Conservation (phyloP, 2,113 vertebrate genomes). For the human (Homo sapiens) region GRCh38 chr20:59248501-59249000, state of each 20-base stretch:
- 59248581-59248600: slow-evolving; percentile 51
- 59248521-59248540: slow-evolving; percentile 45
- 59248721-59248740: not conserved
- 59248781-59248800: not conserved
- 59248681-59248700: slow-evolving; percentile 1
- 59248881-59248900: not conserved
- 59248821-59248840: not conserved
- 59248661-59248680: slow-evolving; percentile 42
- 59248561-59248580: not conserved
- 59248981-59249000: not conserved
- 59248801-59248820: rapidly evolving
- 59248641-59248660: slow-evolving; percentile 59
- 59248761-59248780: not conserved
- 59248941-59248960: not conserved
- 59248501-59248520: not conserved
- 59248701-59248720: not conserved
- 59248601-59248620: slow-evolving; percentile 68
- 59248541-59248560: slow-evolving; percentile 46
- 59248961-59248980: rapidly evolving
- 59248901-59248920: rapidly evolving
- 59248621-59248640: slow-evolving; percentile 68
- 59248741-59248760: rapidly evolving
- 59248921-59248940: not conserved
- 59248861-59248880: not conserved
- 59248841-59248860: too few species aligned